phyloP scores from a whole-genome alignment of 2,888 invertebrate genomes.

The Spodoptera picta region DNA sequence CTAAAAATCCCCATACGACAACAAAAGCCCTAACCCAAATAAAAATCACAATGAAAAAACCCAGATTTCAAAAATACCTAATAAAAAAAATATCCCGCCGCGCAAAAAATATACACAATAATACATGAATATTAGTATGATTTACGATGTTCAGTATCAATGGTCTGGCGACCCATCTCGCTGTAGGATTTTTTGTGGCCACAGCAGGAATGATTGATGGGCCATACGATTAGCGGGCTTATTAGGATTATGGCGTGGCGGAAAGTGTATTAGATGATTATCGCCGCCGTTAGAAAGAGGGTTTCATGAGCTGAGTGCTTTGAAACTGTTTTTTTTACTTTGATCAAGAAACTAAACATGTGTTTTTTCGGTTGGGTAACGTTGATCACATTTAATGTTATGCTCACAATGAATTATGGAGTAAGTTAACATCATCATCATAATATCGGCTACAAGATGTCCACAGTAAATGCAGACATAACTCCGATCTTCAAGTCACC shows the following conservation, averaged over 20 bases:
- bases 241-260: slow-evolving; percentile 45
- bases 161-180: slow-evolving; percentile 21
- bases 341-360: too few relatives aligned
- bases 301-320: background rate
- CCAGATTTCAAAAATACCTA: too few relatives aligned
- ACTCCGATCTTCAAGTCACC: too few relatives aligned
- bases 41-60: too few relatives aligned
- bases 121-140: slow-evolving; percentile 38
- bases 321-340: background rate
- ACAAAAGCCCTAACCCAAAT: too few relatives aligned
- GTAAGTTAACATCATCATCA: too few relatives aligned
- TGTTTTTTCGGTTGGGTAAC: too few relatives aligned
- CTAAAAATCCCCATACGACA: too few relatives aligned
- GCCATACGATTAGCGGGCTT: slow-evolving; percentile 42
- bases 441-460: too few relatives aligned
- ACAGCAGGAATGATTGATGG: slow-evolving; percentile 45
- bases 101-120: slow-evolving; percentile 26
- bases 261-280: slow-evolving; percentile 48
- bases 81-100: background rate
- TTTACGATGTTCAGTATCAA: slow-evolving; percentile 43
- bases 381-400: too few relatives aligned
- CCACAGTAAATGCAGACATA: too few relatives aligned
- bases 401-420: too few relatives aligned
- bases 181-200: slow-evolving; percentile 40
- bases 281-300: slow-evolving; percentile 11